phyloP scores from a whole-genome alignment of 1,140 invertebrate species.

The Vanessa tameamea region DNA sequence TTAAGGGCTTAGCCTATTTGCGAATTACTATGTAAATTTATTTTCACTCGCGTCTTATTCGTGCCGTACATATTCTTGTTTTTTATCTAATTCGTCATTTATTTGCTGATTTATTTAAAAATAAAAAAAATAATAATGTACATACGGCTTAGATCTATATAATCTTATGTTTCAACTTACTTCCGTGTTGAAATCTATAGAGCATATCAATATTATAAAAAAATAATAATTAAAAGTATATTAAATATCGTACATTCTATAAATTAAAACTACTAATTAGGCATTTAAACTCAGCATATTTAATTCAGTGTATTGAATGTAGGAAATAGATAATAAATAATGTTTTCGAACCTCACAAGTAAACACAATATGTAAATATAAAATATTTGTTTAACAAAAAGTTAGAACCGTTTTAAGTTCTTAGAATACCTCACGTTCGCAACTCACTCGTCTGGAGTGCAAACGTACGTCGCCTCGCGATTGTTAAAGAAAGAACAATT shows the following conservation, averaged over 20 bases:
- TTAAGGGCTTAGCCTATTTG: conserved; percentile 37
- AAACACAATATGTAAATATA: not conserved
- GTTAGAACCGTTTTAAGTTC: conserved; percentile 12
- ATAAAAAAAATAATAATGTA: no score
- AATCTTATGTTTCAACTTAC: no score
- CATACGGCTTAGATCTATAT: no score
- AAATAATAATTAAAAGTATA: no score
- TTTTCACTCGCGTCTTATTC: conserved; percentile 37
- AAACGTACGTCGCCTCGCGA: conserved; percentile 57
- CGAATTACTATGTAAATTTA: conserved; percentile 41
- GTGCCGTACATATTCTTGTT: not conserved
- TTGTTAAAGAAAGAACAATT: conserved; percentile 75
- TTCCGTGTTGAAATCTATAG: no score
- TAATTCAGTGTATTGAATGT: no score
- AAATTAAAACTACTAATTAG: no score
- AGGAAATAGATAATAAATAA: not conserved
- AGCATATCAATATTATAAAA: no score
- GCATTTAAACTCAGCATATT: no score
- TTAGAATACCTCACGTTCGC: conserved; percentile 27
- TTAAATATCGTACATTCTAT: no score
- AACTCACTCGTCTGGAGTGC: conserved; percentile 51
- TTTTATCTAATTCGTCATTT: no score
- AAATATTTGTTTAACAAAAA: conserved; percentile 25
- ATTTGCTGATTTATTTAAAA: no score
- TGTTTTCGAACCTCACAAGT: not conserved